Base-by-base conservation (phyloP, 2,797 vertebrate genomes). In the Babyrousa celebensis region DNA sequence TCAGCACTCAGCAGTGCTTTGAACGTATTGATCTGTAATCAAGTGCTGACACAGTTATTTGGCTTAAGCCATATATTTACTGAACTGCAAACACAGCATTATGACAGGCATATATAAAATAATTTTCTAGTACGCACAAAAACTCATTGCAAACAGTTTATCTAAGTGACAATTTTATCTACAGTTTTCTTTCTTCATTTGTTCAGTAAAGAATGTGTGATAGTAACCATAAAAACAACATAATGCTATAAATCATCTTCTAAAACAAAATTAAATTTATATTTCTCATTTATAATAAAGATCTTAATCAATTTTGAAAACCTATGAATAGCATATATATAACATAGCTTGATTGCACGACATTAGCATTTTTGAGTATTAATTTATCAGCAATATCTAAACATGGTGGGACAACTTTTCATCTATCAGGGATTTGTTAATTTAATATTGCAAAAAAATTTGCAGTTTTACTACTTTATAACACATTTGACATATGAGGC, bases 11-110 rank as follows among this genome's bases (percentile, higher is more conserved):
- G 98, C 97, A 98, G 58, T 97, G 90, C 96, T 97, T 88, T 94
- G 92, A 89, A 98, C 98, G 97, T 98, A 98, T 98, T 97, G 98
- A 99, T 98, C 98, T 96, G 27, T 75, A 98, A 98, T 98, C 98
- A 98, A 86, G 80, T 98, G 98, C 98, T 98, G 98, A 98, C 97
- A 98, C 75, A 92, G 96, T 96, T 98, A 93, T 98, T 98, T 98
- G 98, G 91, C 87, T 97, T 95, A 97, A 97, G 58, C 93, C 96
- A 79, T 97, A 96, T 92, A 94, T 98, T 98, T 97, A 80, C 97
- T 85, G 86, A 98, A 98, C 94, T 98, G 98, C 97, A 32, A 98
- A 98, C 97, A 93, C 97, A 98, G 98, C 98, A 97, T 95, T 98
- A 97, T 97, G 96, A 90, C 86, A 98, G 25, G 40, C 85, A 96